A percentile compares a stretch with the other conserved stretches of the same genome.
These are phyloP conservation scores for Ceratina calcarata DNA, from an alignment of 1,140 invertebrate genomes.

Conservation along the genomic window DNA sequence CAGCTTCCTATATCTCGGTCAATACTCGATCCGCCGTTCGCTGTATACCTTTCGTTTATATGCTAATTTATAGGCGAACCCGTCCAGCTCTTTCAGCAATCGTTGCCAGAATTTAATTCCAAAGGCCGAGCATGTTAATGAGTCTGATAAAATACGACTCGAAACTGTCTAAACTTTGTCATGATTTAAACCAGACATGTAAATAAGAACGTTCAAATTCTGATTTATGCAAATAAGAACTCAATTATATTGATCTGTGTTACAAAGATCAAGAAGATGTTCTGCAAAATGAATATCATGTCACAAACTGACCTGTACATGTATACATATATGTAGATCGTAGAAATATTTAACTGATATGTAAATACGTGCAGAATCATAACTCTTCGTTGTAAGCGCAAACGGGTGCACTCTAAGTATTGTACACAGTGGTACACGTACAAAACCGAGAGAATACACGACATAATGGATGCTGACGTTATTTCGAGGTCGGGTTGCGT, in stretches of 20 bases:
- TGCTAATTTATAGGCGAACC: slow-evolving; percentile 1
- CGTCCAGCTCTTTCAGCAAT: slow-evolving; percentile 27
- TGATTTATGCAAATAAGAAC: too few relatives aligned
- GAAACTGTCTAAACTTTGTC: background rate
- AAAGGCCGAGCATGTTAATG: background rate
- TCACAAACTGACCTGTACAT: slow-evolving; percentile 12
- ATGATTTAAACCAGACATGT: too few relatives aligned
- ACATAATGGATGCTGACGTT: slow-evolving; percentile 61
- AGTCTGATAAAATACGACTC: background rate
- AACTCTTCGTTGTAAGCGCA: slow-evolving; percentile 14
- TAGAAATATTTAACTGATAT: slow-evolving; percentile 10
- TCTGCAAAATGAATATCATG: background rate
- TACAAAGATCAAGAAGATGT: too few relatives aligned
- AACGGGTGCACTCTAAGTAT: slow-evolving; percentile 16
- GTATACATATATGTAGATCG: background rate
- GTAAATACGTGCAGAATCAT: slow-evolving; percentile 1
- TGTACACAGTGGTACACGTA: slow-evolving; percentile 1
- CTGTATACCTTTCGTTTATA: slow-evolving; percentile 34
- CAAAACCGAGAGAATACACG: slow-evolving; percentile 42
- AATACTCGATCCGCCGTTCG: slow-evolving; percentile 11
- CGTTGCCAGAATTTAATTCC: background rate
- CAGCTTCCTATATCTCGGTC: background rate
- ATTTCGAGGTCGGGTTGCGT: slow-evolving; percentile 52
- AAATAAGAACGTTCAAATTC: too few relatives aligned
- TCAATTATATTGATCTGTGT: too few relatives aligned